These are phyloP conservation scores for Drosophila ogumai DNA, from an alignment of 1,140 invertebrate species.

Conservation along the genomic window DNA sequence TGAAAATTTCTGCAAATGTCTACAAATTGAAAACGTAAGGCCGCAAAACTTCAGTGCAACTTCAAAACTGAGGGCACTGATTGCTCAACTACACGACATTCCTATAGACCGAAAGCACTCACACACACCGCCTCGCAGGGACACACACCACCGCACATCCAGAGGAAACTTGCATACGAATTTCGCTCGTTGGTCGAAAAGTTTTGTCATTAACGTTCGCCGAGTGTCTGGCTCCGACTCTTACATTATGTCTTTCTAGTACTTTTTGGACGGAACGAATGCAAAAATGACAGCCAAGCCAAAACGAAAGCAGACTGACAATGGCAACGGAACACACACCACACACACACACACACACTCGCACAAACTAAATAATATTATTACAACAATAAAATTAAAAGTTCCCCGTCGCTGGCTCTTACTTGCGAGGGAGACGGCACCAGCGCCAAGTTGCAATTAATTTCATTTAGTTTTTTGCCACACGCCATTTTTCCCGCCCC, in stretches of 20 bases:
- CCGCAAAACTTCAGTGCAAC: constrained; percentile 65
- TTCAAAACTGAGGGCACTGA: constrained; percentile 65
- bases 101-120: constrained; percentile 13
- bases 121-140: constrained; percentile 6
- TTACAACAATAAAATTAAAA: constrained; percentile 80
- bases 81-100: constrained; percentile 64
- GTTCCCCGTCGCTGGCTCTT: constrained; percentile 40
- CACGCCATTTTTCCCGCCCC: constrained; percentile 54
- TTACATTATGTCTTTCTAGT: constrained; percentile 70
- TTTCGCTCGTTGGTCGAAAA: constrained; percentile 74
- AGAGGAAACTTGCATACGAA: constrained; percentile 66
- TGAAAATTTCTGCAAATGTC: constrained; percentile 38
- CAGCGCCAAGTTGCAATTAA: constrained; percentile 76
- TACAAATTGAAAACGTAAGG: constrained; percentile 57
- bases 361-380: constrained; percentile 72
- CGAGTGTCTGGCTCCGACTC: constrained; percentile 44
- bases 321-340: constrained; percentile 25
- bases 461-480: constrained; percentile 80
- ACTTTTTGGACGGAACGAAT: constrained; percentile 61
- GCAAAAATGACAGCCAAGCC: constrained; percentile 67
- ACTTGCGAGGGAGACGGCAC: constrained; percentile 42
- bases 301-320: constrained; percentile 42
- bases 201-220: constrained; percentile 81
- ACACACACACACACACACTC: constrained; percentile 23
- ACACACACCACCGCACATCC: constrained; percentile 7